phyloP scores from a whole-genome alignment of 2,797 vertebrate species.

The Cheirogaleus major region DNA sequence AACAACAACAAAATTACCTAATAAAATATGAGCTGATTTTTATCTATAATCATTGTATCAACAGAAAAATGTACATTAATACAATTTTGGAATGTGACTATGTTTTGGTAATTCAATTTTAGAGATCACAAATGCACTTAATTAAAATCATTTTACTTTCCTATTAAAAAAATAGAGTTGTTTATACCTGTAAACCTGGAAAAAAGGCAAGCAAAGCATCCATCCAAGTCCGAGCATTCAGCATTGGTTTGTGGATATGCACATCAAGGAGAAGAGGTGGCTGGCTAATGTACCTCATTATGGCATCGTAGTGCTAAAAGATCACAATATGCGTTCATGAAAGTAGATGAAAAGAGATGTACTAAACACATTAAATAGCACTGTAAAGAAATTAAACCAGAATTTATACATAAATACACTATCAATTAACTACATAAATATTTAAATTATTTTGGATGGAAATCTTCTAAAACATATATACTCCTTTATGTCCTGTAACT shows the following conservation, averaged over 20 bases:
- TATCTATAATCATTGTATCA: background rate
- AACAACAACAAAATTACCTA: slow-evolving; percentile 33
- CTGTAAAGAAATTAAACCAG: background rate
- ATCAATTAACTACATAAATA: background rate
- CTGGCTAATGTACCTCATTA: slow-evolving; percentile 99
- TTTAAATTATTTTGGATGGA: slow-evolving; percentile 26
- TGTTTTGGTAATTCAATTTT: slow-evolving; percentile 14
- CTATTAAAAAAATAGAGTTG: background rate
- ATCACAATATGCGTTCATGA: background rate
- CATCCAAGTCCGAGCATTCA: slow-evolving; percentile 99
- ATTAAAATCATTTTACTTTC: slow-evolving; percentile 12
- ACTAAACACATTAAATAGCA: background rate
- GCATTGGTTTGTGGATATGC: slow-evolving; percentile 98
- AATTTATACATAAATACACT: background rate
- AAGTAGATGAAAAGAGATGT: background rate
- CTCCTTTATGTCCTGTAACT: background rate
- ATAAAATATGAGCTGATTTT: background rate
- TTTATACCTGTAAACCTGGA: slow-evolving; percentile 95
- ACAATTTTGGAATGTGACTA: slow-evolving; percentile 7
- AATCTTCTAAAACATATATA: background rate
- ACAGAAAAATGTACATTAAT: background rate
- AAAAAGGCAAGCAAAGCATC: slow-evolving; percentile 98
- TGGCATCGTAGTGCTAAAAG: slow-evolving; percentile 97
- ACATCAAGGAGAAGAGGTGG: slow-evolving; percentile 97
- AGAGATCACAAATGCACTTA: slow-evolving; percentile 7